Conservation (phyloP, 2,888 invertebrate genomes). For the Hydroisotoma schaefferi region DNA sequence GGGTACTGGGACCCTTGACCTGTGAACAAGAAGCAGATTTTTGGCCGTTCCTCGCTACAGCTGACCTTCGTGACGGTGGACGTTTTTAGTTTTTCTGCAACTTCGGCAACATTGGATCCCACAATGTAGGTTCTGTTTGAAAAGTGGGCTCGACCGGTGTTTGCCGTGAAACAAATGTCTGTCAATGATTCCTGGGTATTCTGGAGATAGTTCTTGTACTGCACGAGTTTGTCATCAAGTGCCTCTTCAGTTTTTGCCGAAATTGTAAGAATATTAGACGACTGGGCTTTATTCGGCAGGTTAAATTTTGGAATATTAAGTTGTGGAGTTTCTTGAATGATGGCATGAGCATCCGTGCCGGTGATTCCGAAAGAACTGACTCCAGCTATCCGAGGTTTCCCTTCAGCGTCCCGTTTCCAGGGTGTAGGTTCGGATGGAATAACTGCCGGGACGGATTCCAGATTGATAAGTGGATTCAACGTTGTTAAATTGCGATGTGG, state of each 20-base stretch:
- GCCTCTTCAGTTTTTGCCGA: constrained; percentile 19
- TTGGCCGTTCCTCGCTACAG: background rate
- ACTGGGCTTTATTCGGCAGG: background rate
- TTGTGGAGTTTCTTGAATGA: constrained; percentile 15
- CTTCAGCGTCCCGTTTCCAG: constrained; percentile 9
- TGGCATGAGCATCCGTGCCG: constrained; percentile 14
- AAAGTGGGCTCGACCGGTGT: constrained; percentile 25
- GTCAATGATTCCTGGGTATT: background rate
- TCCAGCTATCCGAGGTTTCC: constrained; percentile 4
- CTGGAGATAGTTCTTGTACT: constrained; percentile 6
- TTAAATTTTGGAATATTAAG: background rate
- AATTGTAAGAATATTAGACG: constrained; percentile 8
- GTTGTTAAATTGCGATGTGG: constrained; percentile 20
- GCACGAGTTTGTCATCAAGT: background rate
- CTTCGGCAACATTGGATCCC: constrained; percentile 12
- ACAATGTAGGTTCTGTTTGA: constrained; percentile 18
- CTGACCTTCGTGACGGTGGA: background rate
- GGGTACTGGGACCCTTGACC: constrained; percentile 36
- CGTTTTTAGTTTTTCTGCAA: constrained; percentile 9
- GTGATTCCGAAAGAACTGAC: constrained; percentile 20
- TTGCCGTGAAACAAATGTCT: constrained; percentile 16
- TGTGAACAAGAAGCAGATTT: constrained; percentile 32
- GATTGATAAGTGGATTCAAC: constrained; percentile 20
- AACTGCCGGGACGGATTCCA: constrained; percentile 18
- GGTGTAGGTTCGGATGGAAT: constrained; percentile 12